Base-by-base conservation (phyloP, 2,113 vertebrate genomes). In the Amblyopsis rosae region DNA sequence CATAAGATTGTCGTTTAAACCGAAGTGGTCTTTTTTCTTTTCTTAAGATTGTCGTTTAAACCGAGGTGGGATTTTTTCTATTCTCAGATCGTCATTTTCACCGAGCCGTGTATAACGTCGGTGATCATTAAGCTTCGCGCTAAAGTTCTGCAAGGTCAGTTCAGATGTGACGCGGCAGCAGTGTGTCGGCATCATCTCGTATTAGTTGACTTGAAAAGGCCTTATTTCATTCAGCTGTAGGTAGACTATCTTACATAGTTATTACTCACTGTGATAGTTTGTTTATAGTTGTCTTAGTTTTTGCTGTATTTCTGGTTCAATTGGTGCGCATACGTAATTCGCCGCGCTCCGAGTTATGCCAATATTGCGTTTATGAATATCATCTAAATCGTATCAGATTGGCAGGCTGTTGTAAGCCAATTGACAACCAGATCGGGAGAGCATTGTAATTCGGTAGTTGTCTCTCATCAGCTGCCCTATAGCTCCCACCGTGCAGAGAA, bases 371-470 rank as follows among this genome's bases (percentile, higher is more conserved):
- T 41, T 41, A 51, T 51, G 11, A 15, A 11, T 51, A 51, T 51
- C 11, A 51, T 11, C 13, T 11, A 15, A 51, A 51, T 11, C 13
- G 6, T 51, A 15, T 41, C 35, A 41, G 35, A 8, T 8, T 41
- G 35, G 35, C 35, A 41, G 5, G 5, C 35, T 41, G 35, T 7
- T 9, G 32, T 56, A 62, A 12, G 45, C 41, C 17, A 17, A 45
- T 49, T 4, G 51, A 56, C 4, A 13, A 12, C 41, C n/a, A 61
- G 47, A 51, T 49, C 26, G 19, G 54, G 56, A 9, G 59, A 51
- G 54, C 62, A 84, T 88, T 88, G 83, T 84, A 71, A 89, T 87
- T 83, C 86, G 76, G 65, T 72, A 60, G 63, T 7, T 76, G 86
- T 81, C 84, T 85, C 82, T 64, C 70, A 75, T 57, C 84, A 82